Percentiles rank a stretch among this genome's conserved stretches.
phyloP scores from a whole-genome alignment of 2,113 vertebrate species.

The Oryzias celebensis region DNA sequence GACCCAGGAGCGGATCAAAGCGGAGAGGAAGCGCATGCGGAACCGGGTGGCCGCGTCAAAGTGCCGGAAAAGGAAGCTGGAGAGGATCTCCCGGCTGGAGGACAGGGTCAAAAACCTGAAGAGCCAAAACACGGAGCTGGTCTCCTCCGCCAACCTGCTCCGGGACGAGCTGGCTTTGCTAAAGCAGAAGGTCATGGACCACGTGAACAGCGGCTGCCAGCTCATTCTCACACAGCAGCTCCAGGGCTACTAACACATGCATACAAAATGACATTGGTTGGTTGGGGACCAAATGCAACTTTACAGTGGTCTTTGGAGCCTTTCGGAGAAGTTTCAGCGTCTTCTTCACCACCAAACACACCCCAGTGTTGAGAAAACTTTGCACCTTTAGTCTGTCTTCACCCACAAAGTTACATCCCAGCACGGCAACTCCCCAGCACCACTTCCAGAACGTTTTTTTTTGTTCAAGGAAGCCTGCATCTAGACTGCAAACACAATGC shows the following conservation, averaged over 20 bases:
- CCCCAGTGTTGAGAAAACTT: slow-evolving; percentile 25
- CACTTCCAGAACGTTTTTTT: too few species aligned
- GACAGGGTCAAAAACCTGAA: slow-evolving; percentile 96
- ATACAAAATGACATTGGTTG: slow-evolving; percentile 19
- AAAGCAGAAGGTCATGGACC: slow-evolving; percentile 99
- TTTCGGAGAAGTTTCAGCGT: slow-evolving; percentile 13
- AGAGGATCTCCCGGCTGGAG: slow-evolving; percentile 93
- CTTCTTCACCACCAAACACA: slow-evolving; percentile 23
- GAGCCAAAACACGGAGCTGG: slow-evolving; percentile 95
- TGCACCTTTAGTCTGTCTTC: too few species aligned
- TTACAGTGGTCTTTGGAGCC: slow-evolving; percentile 24
- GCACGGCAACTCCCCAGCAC: too few species aligned
- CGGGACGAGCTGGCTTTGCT: slow-evolving; percentile 97
- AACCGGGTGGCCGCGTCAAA: slow-evolving; percentile 97
- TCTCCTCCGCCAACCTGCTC: slow-evolving; percentile 94
- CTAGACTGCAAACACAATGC: slow-evolving; percentile 16
- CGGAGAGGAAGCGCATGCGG: slow-evolving; percentile 96
- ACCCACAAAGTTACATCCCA: too few species aligned
- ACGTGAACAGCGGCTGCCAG: slow-evolving; percentile 97
- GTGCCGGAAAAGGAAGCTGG: slow-evolving; percentile 89
- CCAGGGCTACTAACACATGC: slow-evolving; percentile 84
- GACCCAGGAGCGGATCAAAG: slow-evolving; percentile 96
- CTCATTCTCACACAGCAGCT: slow-evolving; percentile 98
- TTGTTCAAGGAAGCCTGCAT: too few species aligned
- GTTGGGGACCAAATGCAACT: slow-evolving; percentile 68